Conservation (phyloP, 2,888 invertebrate genomes). For the Biston stratarius region DNA sequence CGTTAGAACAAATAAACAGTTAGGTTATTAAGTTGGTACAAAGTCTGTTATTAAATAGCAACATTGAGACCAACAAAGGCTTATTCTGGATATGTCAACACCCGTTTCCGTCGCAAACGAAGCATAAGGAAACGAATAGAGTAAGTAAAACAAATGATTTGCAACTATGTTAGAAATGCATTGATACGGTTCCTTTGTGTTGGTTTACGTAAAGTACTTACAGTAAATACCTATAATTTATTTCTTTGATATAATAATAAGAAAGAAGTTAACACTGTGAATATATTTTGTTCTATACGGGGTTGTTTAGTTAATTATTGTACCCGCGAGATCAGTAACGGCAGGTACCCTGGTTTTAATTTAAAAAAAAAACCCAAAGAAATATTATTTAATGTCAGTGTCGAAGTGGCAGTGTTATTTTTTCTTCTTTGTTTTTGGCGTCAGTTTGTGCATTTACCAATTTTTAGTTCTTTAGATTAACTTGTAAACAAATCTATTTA, state of each 20-base stretch:
- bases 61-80: slow-evolving; percentile 70
- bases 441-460: no score
- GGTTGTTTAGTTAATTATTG: no score
- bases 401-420: no score
- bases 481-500: no score
- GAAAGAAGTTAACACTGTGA: not conserved
- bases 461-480: no score
- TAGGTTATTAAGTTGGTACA: slow-evolving; percentile 37
- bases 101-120: slow-evolving; percentile 66
- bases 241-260: not conserved
- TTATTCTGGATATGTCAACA: slow-evolving; percentile 78
- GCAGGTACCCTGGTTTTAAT: no score
- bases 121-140: slow-evolving; percentile 71
- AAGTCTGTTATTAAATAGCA: slow-evolving; percentile 52
- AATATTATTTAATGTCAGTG: no score
- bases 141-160: slow-evolving; percentile 68
- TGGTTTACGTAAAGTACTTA: not conserved
- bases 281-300: no score
- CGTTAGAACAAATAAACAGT: slow-evolving; percentile 31
- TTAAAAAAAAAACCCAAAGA: no score
- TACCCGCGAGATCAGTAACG: no score
- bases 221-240: no score
- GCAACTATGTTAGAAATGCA: slow-evolving; percentile 63
- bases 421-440: no score
- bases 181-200: slow-evolving; percentile 28